A percentile compares a stretch with the other conserved stretches of the same genome.
phyloP scores from a whole-genome alignment of 2,797 vertebrate genomes.

The Halcyon chelicuti region DNA sequence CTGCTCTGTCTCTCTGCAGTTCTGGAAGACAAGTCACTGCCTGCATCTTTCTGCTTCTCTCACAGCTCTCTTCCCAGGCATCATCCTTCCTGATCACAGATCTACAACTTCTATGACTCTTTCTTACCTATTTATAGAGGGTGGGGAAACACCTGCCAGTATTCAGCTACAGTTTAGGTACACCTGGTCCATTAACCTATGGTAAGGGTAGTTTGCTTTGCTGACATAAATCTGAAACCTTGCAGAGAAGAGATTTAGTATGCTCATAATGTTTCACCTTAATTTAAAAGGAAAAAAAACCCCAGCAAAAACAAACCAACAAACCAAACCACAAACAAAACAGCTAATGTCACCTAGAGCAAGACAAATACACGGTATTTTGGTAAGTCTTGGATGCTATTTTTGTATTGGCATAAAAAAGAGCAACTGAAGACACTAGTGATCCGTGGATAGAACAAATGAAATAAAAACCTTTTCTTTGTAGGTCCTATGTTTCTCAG shows the following conservation, averaged over 20 bases:
- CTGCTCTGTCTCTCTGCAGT: not conserved
- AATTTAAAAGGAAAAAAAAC: not conserved
- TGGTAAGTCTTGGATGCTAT: not conserved
- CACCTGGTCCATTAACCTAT: not conserved
- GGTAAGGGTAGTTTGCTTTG: not conserved
- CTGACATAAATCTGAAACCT: not conserved
- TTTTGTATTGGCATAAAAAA: not conserved
- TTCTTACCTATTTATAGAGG: not conserved
- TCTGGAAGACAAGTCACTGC: rapidly evolving
- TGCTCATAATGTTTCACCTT: not conserved
- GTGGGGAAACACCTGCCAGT: not conserved
- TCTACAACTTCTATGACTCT: not conserved
- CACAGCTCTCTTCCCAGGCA: not conserved
- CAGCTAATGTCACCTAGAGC: not conserved
- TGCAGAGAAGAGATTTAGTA: not conserved
- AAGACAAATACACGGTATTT: not conserved
- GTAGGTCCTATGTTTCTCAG: not conserved
- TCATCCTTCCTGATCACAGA: not conserved
- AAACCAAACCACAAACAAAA: not conserved
- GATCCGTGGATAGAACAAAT: not conserved
- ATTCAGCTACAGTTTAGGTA: not conserved
- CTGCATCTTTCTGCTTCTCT: not conserved
- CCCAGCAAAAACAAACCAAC: too few relatives aligned
- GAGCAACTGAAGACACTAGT: not conserved
- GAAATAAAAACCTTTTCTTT: not conserved